Evolutionary conservation across 2,888 invertebrate genomes (phyloP).

Genomic region (Orchesella flavescens): DNA sequence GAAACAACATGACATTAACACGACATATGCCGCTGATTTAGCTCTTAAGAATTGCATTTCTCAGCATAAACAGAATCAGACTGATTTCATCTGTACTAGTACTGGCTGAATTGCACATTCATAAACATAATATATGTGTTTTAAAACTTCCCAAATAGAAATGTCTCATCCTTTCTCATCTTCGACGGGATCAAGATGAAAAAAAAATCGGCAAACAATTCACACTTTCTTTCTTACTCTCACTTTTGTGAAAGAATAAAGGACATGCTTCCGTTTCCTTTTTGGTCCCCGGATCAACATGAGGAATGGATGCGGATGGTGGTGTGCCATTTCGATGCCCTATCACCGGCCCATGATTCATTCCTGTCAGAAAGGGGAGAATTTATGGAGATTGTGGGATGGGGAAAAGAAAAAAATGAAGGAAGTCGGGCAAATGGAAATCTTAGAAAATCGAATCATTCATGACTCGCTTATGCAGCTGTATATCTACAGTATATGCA

Average conservation of each 20-base stretch:
- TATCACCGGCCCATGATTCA: background rate
- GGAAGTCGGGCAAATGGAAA: conserved; percentile 2
- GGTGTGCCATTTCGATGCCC: background rate
- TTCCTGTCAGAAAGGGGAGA: conserved; percentile 13
- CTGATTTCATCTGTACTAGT: background rate
- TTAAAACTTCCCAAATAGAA: too few relatives aligned
- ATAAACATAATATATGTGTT: too few relatives aligned
- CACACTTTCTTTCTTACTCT: background rate
- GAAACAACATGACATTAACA: conserved; percentile 3
- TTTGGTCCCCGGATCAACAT: background rate
- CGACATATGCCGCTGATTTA: background rate
- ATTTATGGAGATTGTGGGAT: conserved; percentile 33
- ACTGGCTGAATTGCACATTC: background rate
- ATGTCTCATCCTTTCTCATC: background rate
- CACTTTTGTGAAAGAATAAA: background rate
- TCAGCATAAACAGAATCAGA: background rate
- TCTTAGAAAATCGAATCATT: conserved; percentile 20
- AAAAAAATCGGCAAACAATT: conserved; percentile 28
- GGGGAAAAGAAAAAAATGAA: background rate
- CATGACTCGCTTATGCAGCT: background rate
- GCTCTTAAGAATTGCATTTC: background rate
- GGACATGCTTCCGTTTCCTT: background rate
- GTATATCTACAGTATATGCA: background rate
- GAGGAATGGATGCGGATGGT: background rate
- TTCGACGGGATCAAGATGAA: background rate